phyloP scores from a whole-genome alignment of 2,888 invertebrate species.

The Thumatha senex region DNA sequence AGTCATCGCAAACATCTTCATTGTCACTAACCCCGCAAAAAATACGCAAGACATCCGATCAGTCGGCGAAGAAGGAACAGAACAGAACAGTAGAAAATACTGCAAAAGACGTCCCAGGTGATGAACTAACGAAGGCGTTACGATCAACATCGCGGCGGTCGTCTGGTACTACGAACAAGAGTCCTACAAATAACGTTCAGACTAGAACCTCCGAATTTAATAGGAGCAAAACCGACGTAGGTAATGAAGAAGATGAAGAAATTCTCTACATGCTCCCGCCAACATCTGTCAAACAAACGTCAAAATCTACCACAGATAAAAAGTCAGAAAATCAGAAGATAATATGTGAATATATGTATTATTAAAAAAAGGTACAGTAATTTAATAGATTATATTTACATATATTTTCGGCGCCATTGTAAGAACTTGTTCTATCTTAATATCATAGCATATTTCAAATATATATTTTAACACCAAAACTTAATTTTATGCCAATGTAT shows the following conservation, averaged over 20 bases:
- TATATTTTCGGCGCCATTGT: not conserved
- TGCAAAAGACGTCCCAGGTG: no score
- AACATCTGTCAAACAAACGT: slow-evolving; percentile 3
- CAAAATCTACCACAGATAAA: slow-evolving; percentile 10
- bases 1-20: no score
- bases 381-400: not conserved
- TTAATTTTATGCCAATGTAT: not conserved
- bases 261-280: slow-evolving; percentile 43
- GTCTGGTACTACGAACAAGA: slow-evolving; percentile 13
- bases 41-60: no score
- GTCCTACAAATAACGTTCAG: slow-evolving; percentile 12
- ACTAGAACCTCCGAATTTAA: slow-evolving; percentile 22
- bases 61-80: no score
- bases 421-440: not conserved
- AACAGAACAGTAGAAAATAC: no score
- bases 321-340: slow-evolving; percentile 29
- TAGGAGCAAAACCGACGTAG: not conserved
- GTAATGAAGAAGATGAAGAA: slow-evolving; percentile 21
- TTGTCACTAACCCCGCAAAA: no score
- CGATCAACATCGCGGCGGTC: no score
- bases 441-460: slow-evolving; percentile 6
- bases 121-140: no score
- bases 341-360: slow-evolving; percentile 11
- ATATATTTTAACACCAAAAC: not conserved
- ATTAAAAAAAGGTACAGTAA: not conserved